Conservation (phyloP, 2,797 vertebrate genomes). For the Calcarius lapponicus region DNA sequence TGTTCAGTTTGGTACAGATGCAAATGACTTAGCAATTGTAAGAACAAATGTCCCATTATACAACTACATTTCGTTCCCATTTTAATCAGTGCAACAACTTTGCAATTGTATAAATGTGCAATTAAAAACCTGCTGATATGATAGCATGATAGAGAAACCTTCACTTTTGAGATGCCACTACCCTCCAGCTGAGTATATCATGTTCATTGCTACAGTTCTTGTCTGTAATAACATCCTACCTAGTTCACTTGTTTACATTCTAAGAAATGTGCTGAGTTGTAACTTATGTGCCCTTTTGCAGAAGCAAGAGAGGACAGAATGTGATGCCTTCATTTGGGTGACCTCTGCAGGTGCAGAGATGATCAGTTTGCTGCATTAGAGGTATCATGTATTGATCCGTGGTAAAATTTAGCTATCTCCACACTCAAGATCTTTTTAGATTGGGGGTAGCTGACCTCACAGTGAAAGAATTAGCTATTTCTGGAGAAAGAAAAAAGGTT, state of each 20-base stretch:
- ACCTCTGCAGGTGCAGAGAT: neutral
- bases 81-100: neutral
- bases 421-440: neutral
- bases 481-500: neutral
- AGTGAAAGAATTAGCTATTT: neutral
- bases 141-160: neutral
- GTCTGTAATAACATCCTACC: neutral
- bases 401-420: neutral
- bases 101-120: neutral
- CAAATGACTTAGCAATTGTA: neutral
- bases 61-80: neutral
- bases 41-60: neutral
- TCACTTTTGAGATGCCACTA: accelerated
- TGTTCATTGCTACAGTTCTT: neutral
- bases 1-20: neutral
- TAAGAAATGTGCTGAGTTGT: neutral
- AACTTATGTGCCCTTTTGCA: neutral
- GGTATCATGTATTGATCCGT: neutral
- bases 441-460: neutral
- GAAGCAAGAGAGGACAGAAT: neutral
- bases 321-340: neutral
- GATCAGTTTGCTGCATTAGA: neutral
- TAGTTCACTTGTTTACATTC: neutral
- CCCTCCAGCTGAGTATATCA: neutral
- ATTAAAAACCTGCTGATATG: neutral